These are phyloP conservation scores for Spodoptera frugiperda DNA, from an alignment of 1,140 invertebrate species.

Conservation along the genomic window DNA sequence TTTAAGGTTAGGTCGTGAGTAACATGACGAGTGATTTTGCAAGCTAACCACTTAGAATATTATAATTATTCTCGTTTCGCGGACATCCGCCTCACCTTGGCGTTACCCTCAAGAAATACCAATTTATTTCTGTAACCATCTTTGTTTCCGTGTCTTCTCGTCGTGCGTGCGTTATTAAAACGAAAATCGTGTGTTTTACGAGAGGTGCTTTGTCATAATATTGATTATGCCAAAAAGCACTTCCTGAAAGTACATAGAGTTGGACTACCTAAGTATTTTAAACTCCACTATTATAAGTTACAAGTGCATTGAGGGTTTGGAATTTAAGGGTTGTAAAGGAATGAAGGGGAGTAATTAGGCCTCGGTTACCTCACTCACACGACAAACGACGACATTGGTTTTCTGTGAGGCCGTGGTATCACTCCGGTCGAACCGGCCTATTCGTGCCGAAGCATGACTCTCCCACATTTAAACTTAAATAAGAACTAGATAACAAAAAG, in stretches of 20 bases:
- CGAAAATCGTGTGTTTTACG: background rate
- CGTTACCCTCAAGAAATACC: background rate
- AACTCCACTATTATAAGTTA: too few species aligned
- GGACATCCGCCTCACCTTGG: constrained; percentile 24
- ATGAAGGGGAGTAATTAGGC: too few species aligned
- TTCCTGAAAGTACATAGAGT: background rate
- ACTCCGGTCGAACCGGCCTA: too few species aligned
- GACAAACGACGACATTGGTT: too few species aligned
- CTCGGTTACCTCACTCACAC: too few species aligned
- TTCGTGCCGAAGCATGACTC: too few species aligned
- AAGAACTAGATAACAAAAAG: too few species aligned
- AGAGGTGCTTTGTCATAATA: background rate
- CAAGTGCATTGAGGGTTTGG: too few species aligned
- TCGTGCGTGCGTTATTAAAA: background rate
- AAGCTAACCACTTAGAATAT: background rate
- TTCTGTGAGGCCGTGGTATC: too few species aligned
- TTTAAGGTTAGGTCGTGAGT: constrained; percentile 3
- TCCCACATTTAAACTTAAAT: too few species aligned
- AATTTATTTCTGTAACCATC: constrained; percentile 20
- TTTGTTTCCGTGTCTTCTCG: constrained; percentile 17
- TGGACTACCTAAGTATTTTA: too few species aligned
- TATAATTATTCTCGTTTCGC: background rate
- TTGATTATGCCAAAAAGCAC: background rate
- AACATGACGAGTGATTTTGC: constrained; percentile 10
- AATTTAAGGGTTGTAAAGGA: too few species aligned